Evolutionary conservation across 2,888 invertebrate genomes (phyloP).

Genomic region (Endomychus coccineus): DNA sequence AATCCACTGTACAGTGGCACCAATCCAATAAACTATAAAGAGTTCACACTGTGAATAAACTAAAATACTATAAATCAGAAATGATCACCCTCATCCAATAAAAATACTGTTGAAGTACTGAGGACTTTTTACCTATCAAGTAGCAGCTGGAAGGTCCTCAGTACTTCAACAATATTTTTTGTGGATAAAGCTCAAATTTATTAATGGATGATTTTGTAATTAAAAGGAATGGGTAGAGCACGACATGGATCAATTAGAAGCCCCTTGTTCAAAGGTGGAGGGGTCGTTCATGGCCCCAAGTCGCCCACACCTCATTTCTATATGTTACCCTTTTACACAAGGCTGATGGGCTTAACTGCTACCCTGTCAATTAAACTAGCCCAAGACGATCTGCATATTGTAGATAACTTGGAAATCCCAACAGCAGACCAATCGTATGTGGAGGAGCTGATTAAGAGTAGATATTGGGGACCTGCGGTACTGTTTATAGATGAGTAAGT

Average conservation of each 20-base stretch:
- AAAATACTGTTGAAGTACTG: too few relatives aligned
- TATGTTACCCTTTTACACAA: conserved; percentile 75
- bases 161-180: too few relatives aligned
- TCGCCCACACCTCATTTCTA: conserved; percentile 87
- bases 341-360: conserved; percentile 74
- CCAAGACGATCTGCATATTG: conserved; percentile 91
- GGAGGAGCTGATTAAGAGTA: conserved; percentile 67
- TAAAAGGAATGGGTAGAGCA: conserved; percentile 65
- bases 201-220: too few relatives aligned
- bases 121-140: too few relatives aligned
- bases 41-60: too few relatives aligned
- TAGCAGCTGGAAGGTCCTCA: too few relatives aligned
- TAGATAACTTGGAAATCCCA: conserved; percentile 80
- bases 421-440: conserved; percentile 72
- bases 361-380: conserved; percentile 86
- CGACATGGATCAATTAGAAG: conserved; percentile 90
- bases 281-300: conserved; percentile 82
- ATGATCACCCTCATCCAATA: too few relatives aligned
- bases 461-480: conserved; percentile 95
- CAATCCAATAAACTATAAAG: too few relatives aligned
- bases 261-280: conserved; percentile 79
- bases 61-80: too few relatives aligned
- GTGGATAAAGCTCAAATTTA: too few relatives aligned
- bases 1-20: too few relatives aligned
- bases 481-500: conserved; percentile 87